These are phyloP conservation scores for Agrotis segetum DNA, from an alignment of 2,888 invertebrate species.

Conservation along the genomic window DNA sequence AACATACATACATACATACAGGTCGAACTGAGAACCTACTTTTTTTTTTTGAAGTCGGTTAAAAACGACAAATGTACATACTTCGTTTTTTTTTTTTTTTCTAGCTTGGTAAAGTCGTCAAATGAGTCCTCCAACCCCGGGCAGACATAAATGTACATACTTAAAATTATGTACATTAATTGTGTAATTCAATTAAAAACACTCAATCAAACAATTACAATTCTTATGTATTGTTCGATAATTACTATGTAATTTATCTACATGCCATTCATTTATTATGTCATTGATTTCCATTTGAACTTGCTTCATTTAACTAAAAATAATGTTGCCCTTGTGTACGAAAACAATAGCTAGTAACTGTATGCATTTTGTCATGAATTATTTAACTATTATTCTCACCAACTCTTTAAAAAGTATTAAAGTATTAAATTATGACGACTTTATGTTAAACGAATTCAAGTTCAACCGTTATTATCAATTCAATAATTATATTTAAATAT, in stretches of 20 bases:
- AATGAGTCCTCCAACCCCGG: too few relatives aligned
- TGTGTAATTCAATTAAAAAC: background rate
- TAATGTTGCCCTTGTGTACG: conserved; percentile 9
- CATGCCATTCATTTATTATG: background rate
- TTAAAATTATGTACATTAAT: too few relatives aligned
- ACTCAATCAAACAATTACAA: conserved; percentile 6
- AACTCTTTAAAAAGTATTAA: background rate
- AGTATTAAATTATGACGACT: conserved; percentile 1
- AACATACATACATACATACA: too few relatives aligned
- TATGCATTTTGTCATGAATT: conserved; percentile 6
- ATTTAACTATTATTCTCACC: background rate
- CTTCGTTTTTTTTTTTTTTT: too few relatives aligned
- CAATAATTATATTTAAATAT: background rate
- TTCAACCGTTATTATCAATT: background rate
- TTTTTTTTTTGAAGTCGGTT: too few relatives aligned
- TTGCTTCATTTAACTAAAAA: conserved; percentile 11
- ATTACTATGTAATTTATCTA: conserved; percentile 3
- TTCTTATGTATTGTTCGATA: conserved; percentile 17
- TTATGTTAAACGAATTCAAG: conserved; percentile 3
- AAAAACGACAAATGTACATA: too few relatives aligned
- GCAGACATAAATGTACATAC: too few relatives aligned
- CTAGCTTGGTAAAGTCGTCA: too few relatives aligned
- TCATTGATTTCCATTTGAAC: background rate
- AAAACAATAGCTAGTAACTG: background rate
- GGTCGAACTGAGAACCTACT: too few relatives aligned